Evolutionary conservation across 2,888 invertebrate genomes (phyloP), one percentile per base, ranked within the genome.

Genomic region (Apoda limacodes): DNA sequence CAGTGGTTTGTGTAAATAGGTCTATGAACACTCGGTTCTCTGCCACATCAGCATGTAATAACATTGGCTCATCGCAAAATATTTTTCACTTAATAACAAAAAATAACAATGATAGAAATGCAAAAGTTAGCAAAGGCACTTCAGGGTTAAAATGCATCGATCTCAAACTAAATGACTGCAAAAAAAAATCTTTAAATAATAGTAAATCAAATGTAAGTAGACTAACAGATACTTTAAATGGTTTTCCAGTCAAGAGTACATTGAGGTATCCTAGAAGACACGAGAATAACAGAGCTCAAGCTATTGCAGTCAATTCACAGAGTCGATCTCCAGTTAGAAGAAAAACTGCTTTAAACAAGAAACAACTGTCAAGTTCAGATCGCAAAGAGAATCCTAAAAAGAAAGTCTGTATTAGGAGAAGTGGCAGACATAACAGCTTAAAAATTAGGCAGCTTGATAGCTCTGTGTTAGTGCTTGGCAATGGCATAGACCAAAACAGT

Each of bases 21-120:
- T 54, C 64, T 20, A 45, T 60, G 2, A 71, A 70, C 37, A 66
- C 53, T 4, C 58, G 54, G 0, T 28, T 47, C 4, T 50, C 55
- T 2, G 17, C 7, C 9, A 48, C 54, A 12, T 22, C 48, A 4
- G 31, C 54, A 10, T 34, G 50, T 1, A 33, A 67, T 3, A 66
- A 72, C 37, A 65, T 59, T 35, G 76, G 76, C 25, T 70, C 71
- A 0, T 72, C 75, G 4, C 70, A 66, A 22, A 74, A 76, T 47
- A 48, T 68, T 5, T 50, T 76, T 3, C 74, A 70, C 38, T 45
- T 74, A 28, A 58, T 74, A 9, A 64, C 71, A 21, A 37, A 52
- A 1, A 62, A 62, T 24, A 55, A 48, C 26, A 52, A 52, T 39
- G 50, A 59, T 1, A 64, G 51, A 33, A 26, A 55, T 13, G 30